phyloP scores from a whole-genome alignment of 2,888 invertebrate genomes.

The Hedychridium roseum region DNA sequence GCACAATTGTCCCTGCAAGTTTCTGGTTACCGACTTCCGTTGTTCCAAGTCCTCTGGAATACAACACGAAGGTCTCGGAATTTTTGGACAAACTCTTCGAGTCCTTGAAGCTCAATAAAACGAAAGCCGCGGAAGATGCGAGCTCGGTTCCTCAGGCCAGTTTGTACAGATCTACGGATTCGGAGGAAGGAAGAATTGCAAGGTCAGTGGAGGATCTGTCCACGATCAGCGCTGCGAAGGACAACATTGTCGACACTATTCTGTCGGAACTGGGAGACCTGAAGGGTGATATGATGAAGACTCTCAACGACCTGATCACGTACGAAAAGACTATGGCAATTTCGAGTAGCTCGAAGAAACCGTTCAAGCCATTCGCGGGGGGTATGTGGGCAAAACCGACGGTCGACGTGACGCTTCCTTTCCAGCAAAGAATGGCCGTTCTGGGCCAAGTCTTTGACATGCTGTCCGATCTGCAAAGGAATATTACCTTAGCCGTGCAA shows the following conservation, averaged over 20 bases:
- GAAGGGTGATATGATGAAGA: conserved; percentile 51
- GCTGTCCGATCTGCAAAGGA: conserved; percentile 54
- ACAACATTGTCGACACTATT: conserved; percentile 51
- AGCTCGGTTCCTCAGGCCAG: conserved; percentile 10
- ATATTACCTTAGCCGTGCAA: conserved; percentile 45
- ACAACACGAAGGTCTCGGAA: conserved; percentile 48
- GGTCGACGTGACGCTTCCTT: conserved; percentile 46
- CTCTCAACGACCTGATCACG: conserved; percentile 49
- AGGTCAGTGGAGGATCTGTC: conserved; percentile 47
- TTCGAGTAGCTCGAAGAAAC: conserved; percentile 31
- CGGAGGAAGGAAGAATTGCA: conserved; percentile 22
- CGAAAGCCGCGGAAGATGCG: conserved; percentile 8
- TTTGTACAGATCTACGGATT: conserved; percentile 24
- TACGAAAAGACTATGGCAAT: conserved; percentile 42
- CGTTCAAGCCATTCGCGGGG: conserved; percentile 43
- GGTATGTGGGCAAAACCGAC: conserved; percentile 44
- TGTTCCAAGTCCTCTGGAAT: conserved; percentile 49
- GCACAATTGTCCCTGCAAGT: conserved; percentile 55
- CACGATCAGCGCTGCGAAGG: conserved; percentile 49
- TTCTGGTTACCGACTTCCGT: conserved; percentile 54
- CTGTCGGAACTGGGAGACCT: conserved; percentile 46
- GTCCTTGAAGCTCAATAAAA: conserved; percentile 45
- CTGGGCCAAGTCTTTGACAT: conserved; percentile 58
- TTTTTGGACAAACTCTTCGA: conserved; percentile 55
- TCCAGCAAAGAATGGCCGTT: conserved; percentile 51